phyloP scores from a whole-genome alignment of 2,797 vertebrate genomes.

The Rhincodon typus region DNA sequence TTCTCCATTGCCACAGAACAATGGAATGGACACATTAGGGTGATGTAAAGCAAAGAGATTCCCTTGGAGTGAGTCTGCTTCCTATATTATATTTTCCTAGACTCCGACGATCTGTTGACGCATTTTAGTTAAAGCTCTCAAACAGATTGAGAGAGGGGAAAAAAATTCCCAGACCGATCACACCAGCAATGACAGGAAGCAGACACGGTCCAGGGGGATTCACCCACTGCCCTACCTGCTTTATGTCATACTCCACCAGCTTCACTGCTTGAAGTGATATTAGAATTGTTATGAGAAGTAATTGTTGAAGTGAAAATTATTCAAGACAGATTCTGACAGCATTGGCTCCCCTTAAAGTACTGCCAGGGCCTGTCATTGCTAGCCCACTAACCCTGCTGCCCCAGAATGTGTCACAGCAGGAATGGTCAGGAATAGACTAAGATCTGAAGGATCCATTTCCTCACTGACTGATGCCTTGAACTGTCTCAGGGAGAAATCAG shows the following conservation, averaged over 20 bases:
- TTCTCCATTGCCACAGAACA: not conserved
- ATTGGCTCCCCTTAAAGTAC: not conserved
- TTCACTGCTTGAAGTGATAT: not conserved
- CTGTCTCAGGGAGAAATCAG: not conserved
- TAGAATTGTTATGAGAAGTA: not conserved
- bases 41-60: slow-evolving; percentile 30
- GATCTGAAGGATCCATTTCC: not conserved
- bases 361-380: not conserved
- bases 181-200: slow-evolving; percentile 12
- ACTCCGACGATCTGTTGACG: slow-evolving; percentile 6
- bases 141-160: not conserved
- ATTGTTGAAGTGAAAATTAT: slow-evolving; percentile 3
- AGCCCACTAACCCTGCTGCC: not conserved
- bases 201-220: not conserved
- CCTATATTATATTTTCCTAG: slow-evolving; percentile 16
- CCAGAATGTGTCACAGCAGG: not conserved
- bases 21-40: not conserved
- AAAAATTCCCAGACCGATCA: not conserved
- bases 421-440: not conserved
- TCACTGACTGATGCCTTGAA: not conserved
- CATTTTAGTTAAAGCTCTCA: slow-evolving; percentile 1
- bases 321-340: not conserved
- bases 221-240: not conserved
- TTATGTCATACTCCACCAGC: not conserved
- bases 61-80: slow-evolving; percentile 4